Base-by-base conservation (phyloP, 2,797 vertebrate genomes). In the Oophaga sylvatica region DNA sequence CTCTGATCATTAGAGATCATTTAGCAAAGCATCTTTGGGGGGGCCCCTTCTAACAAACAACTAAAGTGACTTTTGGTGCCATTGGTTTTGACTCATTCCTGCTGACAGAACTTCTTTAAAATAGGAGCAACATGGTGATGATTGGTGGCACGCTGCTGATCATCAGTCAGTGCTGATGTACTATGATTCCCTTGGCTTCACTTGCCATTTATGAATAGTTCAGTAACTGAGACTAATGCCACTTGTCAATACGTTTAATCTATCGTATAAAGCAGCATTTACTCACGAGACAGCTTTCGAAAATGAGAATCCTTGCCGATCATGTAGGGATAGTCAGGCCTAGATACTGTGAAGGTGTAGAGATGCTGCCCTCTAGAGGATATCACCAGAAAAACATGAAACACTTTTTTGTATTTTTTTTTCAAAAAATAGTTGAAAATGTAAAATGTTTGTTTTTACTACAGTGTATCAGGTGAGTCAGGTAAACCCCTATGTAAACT, bases 301-400 rank as follows among this genome's bases (percentile, higher is more conserved):
- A n/a, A n/a, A 41, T 53, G 71, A 75, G 71, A 75, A 48, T 41
- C 71, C 20, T 22, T 19, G 41, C 3, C 71, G 13, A 19, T 73
- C 41, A 48, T 45, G 71, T 75, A 48, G 17, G 31, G 68, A 35
- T 9, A 1, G 29, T 6, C 2, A 48, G 41, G 17, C 15, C 41
- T 13, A 35, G 35, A 22, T 22, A 0, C 17, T 45, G 71, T 19
- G 9, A 75, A n/a, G 0, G 45, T 53, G 41, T 71, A 78, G 22
- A 79, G 5, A 53, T 62, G 53, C 76, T 80, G 76, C 41, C 87
- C 82, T 80, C 87, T 88, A 75, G 35, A 29, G 87, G 76, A 2
- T 59, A 80, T 19, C 16, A 31, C 16, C 45, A 59, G 77, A 59
- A 59, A 22, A 11, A 75, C 71, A 75, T 12, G 20, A 75, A n/a